Evolutionary conservation across 2,113 vertebrate genomes (phyloP).

Genomic region (Dasyurus viverrinus): DNA sequence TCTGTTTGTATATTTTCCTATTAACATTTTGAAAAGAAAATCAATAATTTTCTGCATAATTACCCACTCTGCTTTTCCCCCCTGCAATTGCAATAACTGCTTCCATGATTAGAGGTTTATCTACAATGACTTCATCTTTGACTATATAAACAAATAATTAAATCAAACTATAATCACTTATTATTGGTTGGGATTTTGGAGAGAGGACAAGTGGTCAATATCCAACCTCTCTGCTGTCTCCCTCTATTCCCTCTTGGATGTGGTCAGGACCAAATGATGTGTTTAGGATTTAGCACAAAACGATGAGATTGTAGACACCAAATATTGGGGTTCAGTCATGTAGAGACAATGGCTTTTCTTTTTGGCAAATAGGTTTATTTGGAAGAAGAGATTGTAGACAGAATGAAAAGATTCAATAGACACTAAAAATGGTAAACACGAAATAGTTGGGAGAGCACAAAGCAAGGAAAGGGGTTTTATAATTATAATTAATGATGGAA

Average conservation of each 20-base stretch:
- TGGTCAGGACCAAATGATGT: no score
- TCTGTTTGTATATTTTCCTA: not conserved
- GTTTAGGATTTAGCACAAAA: no score
- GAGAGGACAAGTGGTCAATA: not conserved
- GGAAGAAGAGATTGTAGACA: no score
- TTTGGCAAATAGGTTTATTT: no score
- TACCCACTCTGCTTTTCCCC: not conserved
- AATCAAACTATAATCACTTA: not conserved
- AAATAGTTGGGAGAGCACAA: no score
- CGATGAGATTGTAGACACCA: no score
- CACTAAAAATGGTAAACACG: no score
- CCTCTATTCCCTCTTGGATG: not conserved
- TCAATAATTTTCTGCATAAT: constrained; percentile 24
- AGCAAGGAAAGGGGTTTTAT: no score
- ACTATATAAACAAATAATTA: not conserved
- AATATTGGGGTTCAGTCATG: no score
- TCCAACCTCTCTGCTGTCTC: not conserved
- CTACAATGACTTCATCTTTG: not conserved
- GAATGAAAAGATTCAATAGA: no score
- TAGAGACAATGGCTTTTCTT: no score
- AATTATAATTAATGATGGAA: no score
- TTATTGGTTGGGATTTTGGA: not conserved
- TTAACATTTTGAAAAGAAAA: constrained; percentile 45
- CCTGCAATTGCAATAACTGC: not conserved
- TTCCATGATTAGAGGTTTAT: not conserved